A percentile compares a stretch with the other conserved stretches of the same genome.
Conservation (phyloP, 2,113 vertebrate species). For the Percopsis transmontana region DNA sequence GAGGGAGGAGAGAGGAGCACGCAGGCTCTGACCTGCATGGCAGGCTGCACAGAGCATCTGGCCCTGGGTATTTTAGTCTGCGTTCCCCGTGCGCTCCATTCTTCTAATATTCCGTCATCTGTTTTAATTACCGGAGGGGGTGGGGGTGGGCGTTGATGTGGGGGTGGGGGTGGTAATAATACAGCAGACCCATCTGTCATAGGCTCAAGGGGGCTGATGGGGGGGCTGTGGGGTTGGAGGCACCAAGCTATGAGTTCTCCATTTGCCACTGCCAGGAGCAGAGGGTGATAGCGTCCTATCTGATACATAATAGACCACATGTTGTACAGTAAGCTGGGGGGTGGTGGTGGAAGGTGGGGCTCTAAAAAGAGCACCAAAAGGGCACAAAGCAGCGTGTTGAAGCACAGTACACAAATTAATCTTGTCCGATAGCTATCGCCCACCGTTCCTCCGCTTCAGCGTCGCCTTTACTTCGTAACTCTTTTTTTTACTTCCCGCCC, state of each 20-base stretch:
- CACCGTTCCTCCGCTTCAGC: conserved; percentile 25
- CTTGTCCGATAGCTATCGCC: conserved; percentile 7
- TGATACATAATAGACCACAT: conserved; percentile 4
- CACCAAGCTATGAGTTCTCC: conserved; percentile 22
- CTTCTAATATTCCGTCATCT: conserved; percentile 57
- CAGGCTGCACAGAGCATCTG: conserved; percentile 51
- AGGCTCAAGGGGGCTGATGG: conserved; percentile 21
- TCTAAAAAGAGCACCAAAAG: neutral
- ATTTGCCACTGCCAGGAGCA: conserved; percentile 17
- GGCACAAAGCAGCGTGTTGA: neutral
- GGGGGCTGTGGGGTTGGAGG: conserved; percentile 14
- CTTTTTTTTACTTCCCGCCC: conserved; percentile 31
- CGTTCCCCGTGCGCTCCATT: conserved; percentile 39
- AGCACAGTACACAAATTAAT: conserved; percentile 22
- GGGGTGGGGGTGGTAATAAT: conserved; percentile 46
- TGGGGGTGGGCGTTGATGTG: conserved; percentile 45
- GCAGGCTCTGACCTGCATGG: neutral
- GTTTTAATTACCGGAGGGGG: conserved; percentile 61
- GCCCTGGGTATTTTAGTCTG: conserved; percentile 51
- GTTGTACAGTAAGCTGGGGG: conserved; percentile 29
- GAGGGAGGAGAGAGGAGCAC: conserved; percentile 16
- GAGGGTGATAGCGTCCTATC: conserved; percentile 8
- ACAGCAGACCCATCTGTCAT: conserved; percentile 62
- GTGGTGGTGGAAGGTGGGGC: neutral
- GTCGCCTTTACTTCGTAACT: conserved; percentile 29